These are phyloP conservation scores for Apogon talboti DNA, from an alignment of 2,797 vertebrate species.

Conservation along the genomic window DNA sequence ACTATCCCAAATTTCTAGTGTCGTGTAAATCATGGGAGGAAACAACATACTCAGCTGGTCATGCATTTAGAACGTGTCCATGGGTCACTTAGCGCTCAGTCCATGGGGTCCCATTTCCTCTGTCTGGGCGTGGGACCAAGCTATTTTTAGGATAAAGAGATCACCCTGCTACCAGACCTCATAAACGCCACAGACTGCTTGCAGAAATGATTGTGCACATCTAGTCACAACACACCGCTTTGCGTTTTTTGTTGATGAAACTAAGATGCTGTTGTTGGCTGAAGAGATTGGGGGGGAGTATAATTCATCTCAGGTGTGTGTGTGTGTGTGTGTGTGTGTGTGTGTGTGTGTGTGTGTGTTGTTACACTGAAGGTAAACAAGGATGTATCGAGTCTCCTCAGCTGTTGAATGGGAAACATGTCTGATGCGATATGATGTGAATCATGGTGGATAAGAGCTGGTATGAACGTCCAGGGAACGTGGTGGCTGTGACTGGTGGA, in stretches of 20 bases:
- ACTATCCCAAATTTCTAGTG: not conserved
- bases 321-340: not conserved
- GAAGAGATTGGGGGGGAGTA: constrained; percentile 11
- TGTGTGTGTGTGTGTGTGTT: constrained; percentile 4
- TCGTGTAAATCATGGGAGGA: constrained; percentile 28
- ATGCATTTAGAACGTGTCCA: constrained; percentile 32
- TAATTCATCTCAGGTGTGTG: constrained; percentile 36
- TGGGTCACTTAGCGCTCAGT: constrained; percentile 43
- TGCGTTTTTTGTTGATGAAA: constrained; percentile 16
- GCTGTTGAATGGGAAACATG: constrained; percentile 37
- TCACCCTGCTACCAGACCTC: constrained; percentile 31
- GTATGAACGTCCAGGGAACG: constrained; percentile 17
- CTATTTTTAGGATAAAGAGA: constrained; percentile 73
- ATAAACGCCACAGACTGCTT: constrained; percentile 50
- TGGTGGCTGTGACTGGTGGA: constrained; percentile 22
- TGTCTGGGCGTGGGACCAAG: constrained; percentile 65
- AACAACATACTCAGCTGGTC: constrained; percentile 25
- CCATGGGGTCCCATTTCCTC: constrained; percentile 63
- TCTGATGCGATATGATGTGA: constrained; percentile 34
- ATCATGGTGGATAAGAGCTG: constrained; percentile 21
- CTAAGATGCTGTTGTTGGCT: constrained; percentile 33
- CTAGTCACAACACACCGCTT: constrained; percentile 17
- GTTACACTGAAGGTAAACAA: not conserved
- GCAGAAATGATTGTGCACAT: constrained; percentile 33
- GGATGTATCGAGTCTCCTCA: constrained; percentile 33